Conservation (phyloP, 2,113 vertebrate species). For the Antigone vipio region DNA sequence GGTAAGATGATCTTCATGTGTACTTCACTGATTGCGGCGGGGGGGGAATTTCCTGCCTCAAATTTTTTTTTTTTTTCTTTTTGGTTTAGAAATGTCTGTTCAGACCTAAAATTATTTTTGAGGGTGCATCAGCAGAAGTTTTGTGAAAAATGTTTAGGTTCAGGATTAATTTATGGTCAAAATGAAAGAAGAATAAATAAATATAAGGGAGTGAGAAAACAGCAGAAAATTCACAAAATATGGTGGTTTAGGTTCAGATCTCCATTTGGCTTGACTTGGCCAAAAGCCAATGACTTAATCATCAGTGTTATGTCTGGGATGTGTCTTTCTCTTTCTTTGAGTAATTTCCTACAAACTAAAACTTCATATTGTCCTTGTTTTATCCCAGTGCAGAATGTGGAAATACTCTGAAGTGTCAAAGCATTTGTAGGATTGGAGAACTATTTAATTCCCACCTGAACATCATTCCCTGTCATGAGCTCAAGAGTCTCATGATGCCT, state of each 20-base stretch:
- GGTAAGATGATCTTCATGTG: background rate
- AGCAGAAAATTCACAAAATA: background rate
- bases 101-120: background rate
- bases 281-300: background rate
- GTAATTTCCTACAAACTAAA: background rate
- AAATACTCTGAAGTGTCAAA: conserved; percentile 22
- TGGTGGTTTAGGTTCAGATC: background rate
- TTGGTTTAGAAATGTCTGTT: background rate
- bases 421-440: background rate
- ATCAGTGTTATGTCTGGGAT: background rate
- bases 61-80: too few species aligned
- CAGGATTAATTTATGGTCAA: background rate
- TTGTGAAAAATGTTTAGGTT: background rate
- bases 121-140: background rate
- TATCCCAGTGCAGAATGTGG: background rate
- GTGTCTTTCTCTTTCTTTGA: conserved; percentile 6
- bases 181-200: background rate
- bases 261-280: background rate
- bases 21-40: background rate
- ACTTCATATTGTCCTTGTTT: background rate
- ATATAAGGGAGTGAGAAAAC: background rate
- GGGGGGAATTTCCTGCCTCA: background rate
- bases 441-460: background rate
- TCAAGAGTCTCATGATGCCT: background rate
- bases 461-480: conserved; percentile 26